Evolutionary conservation across 2,888 invertebrate species (phyloP).

Genomic region (Schrankia costaestrigalis): DNA sequence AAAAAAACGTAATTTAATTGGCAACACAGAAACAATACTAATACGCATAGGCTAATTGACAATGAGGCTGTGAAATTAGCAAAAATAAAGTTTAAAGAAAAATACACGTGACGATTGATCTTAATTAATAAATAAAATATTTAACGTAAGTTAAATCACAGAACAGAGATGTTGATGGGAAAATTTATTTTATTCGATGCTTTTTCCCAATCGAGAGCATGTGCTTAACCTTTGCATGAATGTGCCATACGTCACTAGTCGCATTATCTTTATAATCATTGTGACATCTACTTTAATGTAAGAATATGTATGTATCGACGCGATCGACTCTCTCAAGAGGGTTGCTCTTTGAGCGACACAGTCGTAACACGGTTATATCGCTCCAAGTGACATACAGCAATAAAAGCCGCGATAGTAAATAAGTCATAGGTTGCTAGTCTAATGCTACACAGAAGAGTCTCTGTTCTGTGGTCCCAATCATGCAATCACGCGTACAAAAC

Average conservation of each 20-base stretch:
- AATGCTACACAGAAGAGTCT: conserved; percentile 27
- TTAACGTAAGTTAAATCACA: conserved; percentile 60
- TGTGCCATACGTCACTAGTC: conserved; percentile 16
- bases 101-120: conserved; percentile 68
- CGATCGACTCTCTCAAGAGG: conserved; percentile 14
- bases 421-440: conserved; percentile 29
- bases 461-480: conserved; percentile 55
- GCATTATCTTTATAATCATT: conserved; percentile 18
- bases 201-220: conserved; percentile 16
- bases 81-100: conserved; percentile 58
- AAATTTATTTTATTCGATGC: conserved; percentile 17
- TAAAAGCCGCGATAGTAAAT: conserved; percentile 26
- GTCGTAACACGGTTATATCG: conserved; percentile 4
- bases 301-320: conserved; percentile 26
- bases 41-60: conserved; percentile 81
- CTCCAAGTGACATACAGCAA: conserved; percentile 27
- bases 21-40: conserved; percentile 79
- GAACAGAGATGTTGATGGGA: conserved; percentile 44
- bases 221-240: conserved; percentile 10
- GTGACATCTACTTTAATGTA: conserved; percentile 24
- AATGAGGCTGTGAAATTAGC: conserved; percentile 81
- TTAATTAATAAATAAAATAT: conserved; percentile 60
- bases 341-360: conserved; percentile 16
- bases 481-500: conserved; percentile 67
- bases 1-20: conserved; percentile 69